phyloP scores from a whole-genome alignment of 2,888 invertebrate species.

The Fabriciana adippe region DNA sequence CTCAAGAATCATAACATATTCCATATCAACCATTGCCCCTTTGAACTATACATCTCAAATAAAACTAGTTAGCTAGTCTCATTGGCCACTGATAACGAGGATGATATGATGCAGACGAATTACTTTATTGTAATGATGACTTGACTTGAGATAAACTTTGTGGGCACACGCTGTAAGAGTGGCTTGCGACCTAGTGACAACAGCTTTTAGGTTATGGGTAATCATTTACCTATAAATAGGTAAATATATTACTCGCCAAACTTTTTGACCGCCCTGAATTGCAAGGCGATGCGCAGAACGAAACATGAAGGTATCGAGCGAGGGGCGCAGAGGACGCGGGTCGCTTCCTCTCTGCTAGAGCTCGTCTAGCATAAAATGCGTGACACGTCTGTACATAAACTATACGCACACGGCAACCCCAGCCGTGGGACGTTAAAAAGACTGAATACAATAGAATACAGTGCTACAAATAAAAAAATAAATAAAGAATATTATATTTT shows the following conservation, averaged over 20 bases:
- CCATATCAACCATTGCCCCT: slow-evolving; percentile 1
- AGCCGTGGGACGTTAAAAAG: no score
- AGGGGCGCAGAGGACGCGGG: no score
- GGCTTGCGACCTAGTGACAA: not conserved
- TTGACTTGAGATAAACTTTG: slow-evolving; percentile 17
- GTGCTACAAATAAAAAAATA: not conserved
- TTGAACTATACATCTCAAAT: slow-evolving; percentile 19
- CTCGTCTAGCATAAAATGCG: no score
- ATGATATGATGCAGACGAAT: slow-evolving; percentile 26
- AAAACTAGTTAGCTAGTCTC: slow-evolving; percentile 19
- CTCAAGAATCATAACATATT: not conserved
- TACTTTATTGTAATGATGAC: slow-evolving; percentile 9
- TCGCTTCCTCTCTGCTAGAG: no score
- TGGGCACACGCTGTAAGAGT: slow-evolving; percentile 6
- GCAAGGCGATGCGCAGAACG: no score
- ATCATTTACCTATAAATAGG: no score
- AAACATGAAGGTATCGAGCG: no score
- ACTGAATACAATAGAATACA: not conserved
- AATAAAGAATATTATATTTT: not conserved
- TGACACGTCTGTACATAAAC: no score
- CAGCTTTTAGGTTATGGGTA: no score
- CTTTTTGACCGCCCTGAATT: no score
- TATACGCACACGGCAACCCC: no score
- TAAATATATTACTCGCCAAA: no score
- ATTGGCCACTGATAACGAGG: slow-evolving; percentile 24